Conservation (phyloP, 2,888 invertebrate species). For the Nomada lathburiana region DNA sequence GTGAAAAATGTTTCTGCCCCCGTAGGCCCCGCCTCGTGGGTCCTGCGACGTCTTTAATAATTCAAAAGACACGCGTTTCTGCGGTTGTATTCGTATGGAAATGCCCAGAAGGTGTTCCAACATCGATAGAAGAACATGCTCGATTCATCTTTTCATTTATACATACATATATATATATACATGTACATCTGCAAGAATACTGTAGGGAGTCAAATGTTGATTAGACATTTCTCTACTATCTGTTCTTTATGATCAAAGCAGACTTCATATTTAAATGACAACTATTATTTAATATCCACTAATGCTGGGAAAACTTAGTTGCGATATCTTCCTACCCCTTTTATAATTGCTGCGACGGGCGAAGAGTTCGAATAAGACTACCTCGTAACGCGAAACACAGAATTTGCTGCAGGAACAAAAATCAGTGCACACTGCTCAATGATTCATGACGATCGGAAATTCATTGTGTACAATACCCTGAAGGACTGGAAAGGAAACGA, state of each 20-base stretch:
- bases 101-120: constrained; percentile 47
- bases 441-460: constrained; percentile 35
- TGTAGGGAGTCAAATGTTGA: too few relatives aligned
- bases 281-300: too few relatives aligned
- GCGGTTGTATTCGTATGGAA: constrained; percentile 75
- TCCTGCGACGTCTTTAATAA: constrained; percentile 70
- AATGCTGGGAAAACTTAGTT: too few relatives aligned
- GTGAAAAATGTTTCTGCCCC: constrained; percentile 69
- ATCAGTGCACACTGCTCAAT: constrained; percentile 41
- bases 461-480: constrained; percentile 37
- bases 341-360: too few relatives aligned
- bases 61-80: constrained; percentile 69
- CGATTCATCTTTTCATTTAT: not conserved
- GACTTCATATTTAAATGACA: too few relatives aligned
- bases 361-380: too few relatives aligned
- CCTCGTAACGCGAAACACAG: not conserved
- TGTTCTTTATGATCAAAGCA: too few relatives aligned
- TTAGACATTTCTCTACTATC: too few relatives aligned
- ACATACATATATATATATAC: not conserved
- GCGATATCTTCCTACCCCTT: too few relatives aligned
- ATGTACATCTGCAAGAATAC: not conserved
- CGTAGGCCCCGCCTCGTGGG: constrained; percentile 57
- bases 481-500: constrained; percentile 66
- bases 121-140: constrained; percentile 23
- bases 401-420: constrained; percentile 11